Base-by-base conservation (phyloP, 2,113 vertebrate species). In the Bombycilla garrulus region DNA sequence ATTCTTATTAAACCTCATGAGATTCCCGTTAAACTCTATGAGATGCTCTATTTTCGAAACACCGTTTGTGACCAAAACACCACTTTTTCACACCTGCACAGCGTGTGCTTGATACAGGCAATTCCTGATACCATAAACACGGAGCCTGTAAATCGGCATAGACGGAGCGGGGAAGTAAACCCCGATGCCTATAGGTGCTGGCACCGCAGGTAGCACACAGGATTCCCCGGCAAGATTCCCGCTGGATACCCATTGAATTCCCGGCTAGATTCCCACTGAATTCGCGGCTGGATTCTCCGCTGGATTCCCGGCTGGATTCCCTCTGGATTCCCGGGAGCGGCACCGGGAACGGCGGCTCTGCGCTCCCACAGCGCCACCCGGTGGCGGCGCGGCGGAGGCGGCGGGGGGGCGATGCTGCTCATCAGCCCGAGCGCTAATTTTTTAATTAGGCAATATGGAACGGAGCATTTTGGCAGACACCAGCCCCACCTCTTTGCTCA, bases 291-390 rank as follows among this genome's bases (percentile, higher is more conserved):
- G 10, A 42, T 25, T 58, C 26, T n/a, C 9, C 6, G 19, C 38
- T 14, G 36, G 28, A 20, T 35, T 69, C 48, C 48, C 48, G 2
- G 24, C 60, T 15, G 6, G 40, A 23, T 65, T 42, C 38, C 3
- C 26, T 15, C 15, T 36, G 40, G 20, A 66, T 47, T 69, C 24
- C 12, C 11, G n/a, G n/a, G n/a, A n/a, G 38, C 20, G 10, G 42
- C 31, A 4, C 33, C 33, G 6, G 11, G 17, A 44, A 1, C 51
- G 33, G 76, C 36, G 12, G 51, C n/a, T 95, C 96, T 86, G 95
- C 96, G 97, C 95, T 95, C 97, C 97, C 97, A 97, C 97, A 98
- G 96, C 97, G 96, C 97, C 98, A 97, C 97, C 98, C 90, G 58
- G 97, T 94, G 98, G 64, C 86, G 15, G n/a, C 87, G 57, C 44